phyloP scores from a whole-genome alignment of 2,888 invertebrate species.

The Agriotes lineatus region DNA sequence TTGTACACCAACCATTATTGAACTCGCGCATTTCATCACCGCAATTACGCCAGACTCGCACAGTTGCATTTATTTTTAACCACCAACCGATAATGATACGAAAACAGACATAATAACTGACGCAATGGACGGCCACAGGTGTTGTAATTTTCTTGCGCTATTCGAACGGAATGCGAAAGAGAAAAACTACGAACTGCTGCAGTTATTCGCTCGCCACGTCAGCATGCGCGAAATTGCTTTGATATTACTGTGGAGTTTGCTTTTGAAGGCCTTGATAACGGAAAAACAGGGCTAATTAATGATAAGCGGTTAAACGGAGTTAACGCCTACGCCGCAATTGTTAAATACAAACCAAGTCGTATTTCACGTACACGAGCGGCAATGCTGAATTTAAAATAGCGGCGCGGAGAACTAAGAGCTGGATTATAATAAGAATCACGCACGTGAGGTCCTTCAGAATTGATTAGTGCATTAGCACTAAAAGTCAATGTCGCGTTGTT shows the following conservation, averaged over 20 bases:
- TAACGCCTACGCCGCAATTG: not conserved
- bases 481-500: conserved; percentile 18
- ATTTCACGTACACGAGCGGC: not conserved
- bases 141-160: conserved; percentile 4
- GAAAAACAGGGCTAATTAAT: not conserved
- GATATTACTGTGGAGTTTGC: not conserved
- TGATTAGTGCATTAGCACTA: conserved; percentile 23
- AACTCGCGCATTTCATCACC: not conserved
- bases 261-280: not conserved
- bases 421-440: conserved; percentile 5
- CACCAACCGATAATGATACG: conserved; percentile 5
- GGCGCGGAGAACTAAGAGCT: not conserved
- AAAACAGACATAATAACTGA: conserved; percentile 8
- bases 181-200: not conserved
- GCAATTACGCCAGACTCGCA: not conserved
- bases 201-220: not conserved
- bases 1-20: not conserved
- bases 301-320: not conserved
- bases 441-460: conserved; percentile 23
- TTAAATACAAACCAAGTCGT: not conserved
- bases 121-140: conserved; percentile 9
- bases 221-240: not conserved
- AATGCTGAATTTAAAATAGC: not conserved
- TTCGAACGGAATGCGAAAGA: not conserved
- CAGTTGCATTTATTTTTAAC: conserved; percentile 7